Base-by-base conservation (phyloP, 2,797 vertebrate genomes). In the Bufotes viridis region DNA sequence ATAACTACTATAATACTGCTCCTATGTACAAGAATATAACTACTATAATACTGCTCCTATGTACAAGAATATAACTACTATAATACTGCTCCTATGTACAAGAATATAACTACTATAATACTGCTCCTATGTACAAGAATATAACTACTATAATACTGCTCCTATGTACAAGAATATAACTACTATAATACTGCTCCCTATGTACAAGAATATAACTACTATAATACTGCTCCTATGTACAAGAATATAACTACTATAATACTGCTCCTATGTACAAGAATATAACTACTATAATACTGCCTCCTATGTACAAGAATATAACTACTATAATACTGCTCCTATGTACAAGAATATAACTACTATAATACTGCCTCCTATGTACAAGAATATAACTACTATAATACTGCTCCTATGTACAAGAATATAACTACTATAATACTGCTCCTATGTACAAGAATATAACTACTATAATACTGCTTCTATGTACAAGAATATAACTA, bases 211-310 rank as follows among this genome's bases (percentile, higher is more conserved):
- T 55, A 55, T 63, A 63, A 63, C 60, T 63, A 63, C 60, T 63
- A 63, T 63, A 63, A 63, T 63, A 63, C 60, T 63, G 60, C 60
- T 6, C 20, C 60, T 63, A 63, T 63, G 7, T 63, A 20, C 18
- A 63, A 63, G 60, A 63, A 63, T 63, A 63, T 63, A 63, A 63
- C 60, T 63, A 63, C 60, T 63, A 63, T 63, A 63, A 63, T 63
- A 63, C 60, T 22, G 20, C 29, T 29, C 29, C 29, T 29, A 29
- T 29, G 29, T 29, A 29, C 29, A 29, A 29, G 29, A 1, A 29
- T 29, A 29, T 29, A 29, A 29, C 29, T 29, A 29, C 29, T 29
- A 29, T 29, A 29, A 29, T 29, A 29, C 29, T 29, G 29, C 29
- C 29, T 12, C 60, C 60, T 63, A 63, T 63, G 6, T 63, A 63